Base-by-base conservation (phyloP, 2,797 vertebrate genomes). In the Odontamblyopus rebecca region DNA sequence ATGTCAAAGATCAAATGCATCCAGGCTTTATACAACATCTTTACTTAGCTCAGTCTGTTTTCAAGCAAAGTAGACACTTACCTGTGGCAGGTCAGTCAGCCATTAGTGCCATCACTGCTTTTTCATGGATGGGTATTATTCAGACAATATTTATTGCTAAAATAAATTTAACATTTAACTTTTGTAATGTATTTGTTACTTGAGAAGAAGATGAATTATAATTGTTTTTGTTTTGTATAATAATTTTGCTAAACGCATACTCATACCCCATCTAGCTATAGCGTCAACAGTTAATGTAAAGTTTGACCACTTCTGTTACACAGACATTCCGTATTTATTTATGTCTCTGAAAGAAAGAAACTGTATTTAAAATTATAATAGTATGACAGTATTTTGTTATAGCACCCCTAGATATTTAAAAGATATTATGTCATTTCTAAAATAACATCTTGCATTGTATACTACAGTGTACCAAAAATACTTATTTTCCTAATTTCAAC, bases 401-500 rank as follows among this genome's bases (percentile, higher is more conserved):
- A 73, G 80, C 74, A 88, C 73, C 83, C 71, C 70, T 68, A 76
- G 73, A 89, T 78, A 80, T 78, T 73, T 19, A 78, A 82, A 76
- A 72, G 30, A 82, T 80, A 80, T 78, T 83, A 82, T 78, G 71
- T 72, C 81, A 80, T 85, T 74, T 89, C 79, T 72, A 79, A 44
- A 65, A 50, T 23, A 65, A 48, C 11, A 50, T 16, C 78, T 79
- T 77, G 85, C 87, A 90, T 90, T 91, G 86, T 90, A 87, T 71
- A 82, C 86, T 80, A 86, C 81, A 90, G 81, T 90, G 84, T 88
- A 90, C 79, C 68, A 84, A 87, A 88, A 84, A 86, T 83, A 84
- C 73, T 77, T 89, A 89, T 90, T 91, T 91, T 90, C 91, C 91
- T 94, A 86, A 92, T 90, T 90, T 92, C 86, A 93, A 94, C 92